These are phyloP conservation scores for Tokudaia muenninki DNA, from an alignment of 2,797 vertebrate genomes.

Conservation along the genomic window DNA sequence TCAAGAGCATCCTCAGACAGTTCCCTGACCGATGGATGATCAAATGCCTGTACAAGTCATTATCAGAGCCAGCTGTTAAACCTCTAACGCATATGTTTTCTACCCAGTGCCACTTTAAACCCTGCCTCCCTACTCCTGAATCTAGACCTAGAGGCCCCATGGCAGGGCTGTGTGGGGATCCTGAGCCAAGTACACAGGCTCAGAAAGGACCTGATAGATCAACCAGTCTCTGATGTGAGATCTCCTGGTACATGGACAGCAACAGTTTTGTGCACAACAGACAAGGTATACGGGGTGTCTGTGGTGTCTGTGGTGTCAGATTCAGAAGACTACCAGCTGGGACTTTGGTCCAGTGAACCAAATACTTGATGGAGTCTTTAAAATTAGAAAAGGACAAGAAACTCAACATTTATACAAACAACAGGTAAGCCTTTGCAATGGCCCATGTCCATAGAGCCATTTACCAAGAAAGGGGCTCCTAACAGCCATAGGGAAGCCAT, in stretches of 20 bases:
- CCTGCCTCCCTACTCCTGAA: too few relatives aligned
- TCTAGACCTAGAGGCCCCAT: too few relatives aligned
- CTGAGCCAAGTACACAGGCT: background rate
- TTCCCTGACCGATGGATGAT: too few relatives aligned
- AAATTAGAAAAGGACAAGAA: background rate
- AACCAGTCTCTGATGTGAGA: background rate
- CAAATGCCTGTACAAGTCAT: too few relatives aligned
- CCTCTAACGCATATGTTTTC: too few relatives aligned
- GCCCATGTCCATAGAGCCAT: too few relatives aligned
- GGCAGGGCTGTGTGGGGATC: too few relatives aligned
- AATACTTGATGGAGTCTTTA: background rate
- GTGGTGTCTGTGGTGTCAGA: background rate
- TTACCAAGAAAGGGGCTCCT: too few relatives aligned
- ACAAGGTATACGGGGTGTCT: background rate
- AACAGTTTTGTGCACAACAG: background rate
- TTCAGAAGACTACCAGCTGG: background rate
- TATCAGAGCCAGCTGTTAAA: too few relatives aligned
- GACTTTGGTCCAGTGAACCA: rapidly evolving
- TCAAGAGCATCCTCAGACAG: background rate
- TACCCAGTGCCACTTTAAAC: too few relatives aligned
- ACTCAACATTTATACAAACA: background rate
- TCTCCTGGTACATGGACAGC: background rate
- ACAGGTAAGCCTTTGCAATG: too few relatives aligned
- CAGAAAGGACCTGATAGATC: background rate
- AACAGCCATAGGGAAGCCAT: too few relatives aligned